Conservation (phyloP, 2,888 invertebrate species). For the Sesamia inferens region DNA sequence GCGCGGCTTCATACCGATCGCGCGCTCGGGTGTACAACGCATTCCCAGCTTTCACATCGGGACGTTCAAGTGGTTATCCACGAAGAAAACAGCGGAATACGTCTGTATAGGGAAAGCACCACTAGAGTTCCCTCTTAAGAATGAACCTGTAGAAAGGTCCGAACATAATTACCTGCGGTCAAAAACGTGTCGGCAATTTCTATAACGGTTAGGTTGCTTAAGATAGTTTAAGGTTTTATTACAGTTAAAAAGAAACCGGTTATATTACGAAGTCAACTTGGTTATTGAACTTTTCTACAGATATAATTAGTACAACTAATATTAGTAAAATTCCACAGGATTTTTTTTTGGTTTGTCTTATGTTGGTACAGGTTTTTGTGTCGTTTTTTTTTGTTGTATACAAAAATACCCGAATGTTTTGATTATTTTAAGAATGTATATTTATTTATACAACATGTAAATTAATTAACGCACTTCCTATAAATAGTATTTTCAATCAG, state of each 20-base stretch:
- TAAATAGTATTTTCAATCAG: too few relatives aligned
- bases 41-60: too few relatives aligned
- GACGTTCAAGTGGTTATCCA: too few relatives aligned
- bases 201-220: background rate
- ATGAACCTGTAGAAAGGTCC: too few relatives aligned
- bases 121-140: too few relatives aligned
- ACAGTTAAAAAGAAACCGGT: background rate
- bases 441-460: background rate
- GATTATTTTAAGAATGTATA: background rate
- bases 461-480: too few relatives aligned
- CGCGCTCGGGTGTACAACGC: too few relatives aligned
- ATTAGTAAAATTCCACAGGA: background rate
- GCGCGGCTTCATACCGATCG: too few relatives aligned
- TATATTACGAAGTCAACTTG: background rate
- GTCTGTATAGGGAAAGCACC: too few relatives aligned
- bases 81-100: too few relatives aligned
- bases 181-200: background rate
- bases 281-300: slow-evolving; percentile 7
- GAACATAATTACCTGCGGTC: background rate
- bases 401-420: background rate
- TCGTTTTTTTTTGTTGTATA: background rate
- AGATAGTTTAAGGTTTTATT: background rate
- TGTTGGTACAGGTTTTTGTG: background rate
- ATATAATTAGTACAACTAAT: background rate
- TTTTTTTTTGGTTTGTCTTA: background rate